Percentiles rank a stretch among this genome's conserved stretches.
Conservation (phyloP, 2,113 vertebrate species). For the Bos taurus region DNA sequence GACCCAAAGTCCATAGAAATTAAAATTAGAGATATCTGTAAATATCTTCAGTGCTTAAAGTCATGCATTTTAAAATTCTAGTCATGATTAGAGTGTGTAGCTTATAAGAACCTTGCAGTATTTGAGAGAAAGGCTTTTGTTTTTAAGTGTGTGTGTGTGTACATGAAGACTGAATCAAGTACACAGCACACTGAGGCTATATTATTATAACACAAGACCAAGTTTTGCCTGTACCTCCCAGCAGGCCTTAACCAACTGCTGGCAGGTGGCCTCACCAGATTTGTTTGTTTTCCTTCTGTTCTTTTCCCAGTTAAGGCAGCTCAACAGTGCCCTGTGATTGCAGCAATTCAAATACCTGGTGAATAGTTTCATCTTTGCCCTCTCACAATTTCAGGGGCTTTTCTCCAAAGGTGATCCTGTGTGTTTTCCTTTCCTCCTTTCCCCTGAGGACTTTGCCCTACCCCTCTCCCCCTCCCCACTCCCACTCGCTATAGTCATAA, state of each 20-base stretch:
- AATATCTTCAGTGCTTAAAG: background rate
- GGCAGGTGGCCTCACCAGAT: background rate
- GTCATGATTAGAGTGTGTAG: background rate
- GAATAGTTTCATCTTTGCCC: background rate
- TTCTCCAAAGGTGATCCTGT: background rate
- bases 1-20: background rate
- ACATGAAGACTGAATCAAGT: background rate
- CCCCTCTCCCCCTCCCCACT: accelerated
- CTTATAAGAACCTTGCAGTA: background rate
- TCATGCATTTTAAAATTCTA: background rate
- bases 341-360: background rate
- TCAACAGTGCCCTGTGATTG: background rate
- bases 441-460: no score
- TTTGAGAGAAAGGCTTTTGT: background rate
- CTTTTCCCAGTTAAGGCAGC: background rate
- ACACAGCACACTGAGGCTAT: background rate
- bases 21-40: background rate
- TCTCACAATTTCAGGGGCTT: background rate
- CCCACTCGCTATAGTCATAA: background rate
- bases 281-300: background rate
- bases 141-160: background rate
- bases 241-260: background rate
- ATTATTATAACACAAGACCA: background rate
- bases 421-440: background rate
- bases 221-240: background rate